phyloP scores from a whole-genome alignment of 1,140 invertebrate genomes.

The Drosophila melanica region DNA sequence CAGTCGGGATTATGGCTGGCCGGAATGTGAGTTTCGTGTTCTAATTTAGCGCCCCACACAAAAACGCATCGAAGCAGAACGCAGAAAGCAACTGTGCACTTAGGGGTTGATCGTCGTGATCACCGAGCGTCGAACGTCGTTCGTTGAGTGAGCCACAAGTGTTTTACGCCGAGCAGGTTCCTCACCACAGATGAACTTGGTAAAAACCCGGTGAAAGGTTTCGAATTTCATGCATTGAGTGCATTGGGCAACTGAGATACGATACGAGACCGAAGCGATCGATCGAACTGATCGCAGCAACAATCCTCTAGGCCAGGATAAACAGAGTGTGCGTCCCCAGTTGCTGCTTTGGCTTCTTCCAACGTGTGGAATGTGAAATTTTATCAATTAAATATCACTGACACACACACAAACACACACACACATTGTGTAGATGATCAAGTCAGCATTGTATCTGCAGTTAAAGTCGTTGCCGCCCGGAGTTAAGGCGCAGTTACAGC shows the following conservation, averaged over 20 bases:
- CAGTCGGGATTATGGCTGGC: conserved; percentile 67
- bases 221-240: conserved; percentile 64
- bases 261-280: conserved; percentile 50
- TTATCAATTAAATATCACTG: conserved; percentile 79
- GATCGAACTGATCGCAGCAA: conserved; percentile 11
- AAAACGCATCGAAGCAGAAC: conserved; percentile 38
- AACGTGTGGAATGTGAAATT: conserved; percentile 74
- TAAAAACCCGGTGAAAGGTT: conserved; percentile 67
- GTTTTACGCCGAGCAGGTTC: conserved; percentile 56
- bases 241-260: conserved; percentile 75
- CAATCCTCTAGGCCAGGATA: conserved; percentile 70
- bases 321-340: conserved; percentile 46
- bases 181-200: conserved; percentile 31
- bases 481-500: conserved; percentile 25
- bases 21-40: conserved; percentile 48
- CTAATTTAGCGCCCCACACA: conserved; percentile 70
- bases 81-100: conserved; percentile 34
- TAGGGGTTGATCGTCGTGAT: conserved; percentile 58
- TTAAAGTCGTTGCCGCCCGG: conserved; percentile 26
- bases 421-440: not conserved
- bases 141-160: conserved; percentile 56
- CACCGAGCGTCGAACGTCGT: conserved; percentile 40
- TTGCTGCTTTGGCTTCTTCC: conserved; percentile 65
- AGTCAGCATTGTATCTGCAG: not conserved
- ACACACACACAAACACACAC: conserved; percentile 7